Percentiles rank a stretch among this genome's conserved stretches.
Conservation (phyloP, 1,140 invertebrate genomes). For the Trichomalopsis sarcophagae region DNA sequence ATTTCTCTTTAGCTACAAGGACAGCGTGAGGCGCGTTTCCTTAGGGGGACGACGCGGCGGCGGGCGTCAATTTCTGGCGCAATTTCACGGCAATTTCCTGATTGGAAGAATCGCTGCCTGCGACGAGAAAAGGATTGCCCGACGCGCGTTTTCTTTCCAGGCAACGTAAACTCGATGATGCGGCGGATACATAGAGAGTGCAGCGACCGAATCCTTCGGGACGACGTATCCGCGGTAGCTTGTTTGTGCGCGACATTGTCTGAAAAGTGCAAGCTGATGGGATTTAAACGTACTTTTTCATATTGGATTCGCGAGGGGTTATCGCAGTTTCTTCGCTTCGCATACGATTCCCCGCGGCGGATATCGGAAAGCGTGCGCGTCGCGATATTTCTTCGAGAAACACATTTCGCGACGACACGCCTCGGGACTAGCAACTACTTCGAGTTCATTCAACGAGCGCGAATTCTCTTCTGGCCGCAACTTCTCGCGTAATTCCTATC, state of each 20-base stretch:
- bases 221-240: not conserved
- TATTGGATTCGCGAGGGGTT: slow-evolving; percentile 18
- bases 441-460: not conserved
- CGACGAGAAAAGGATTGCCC: slow-evolving; percentile 38
- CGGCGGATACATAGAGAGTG: not conserved
- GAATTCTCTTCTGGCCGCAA: not conserved
- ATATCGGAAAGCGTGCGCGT: not conserved
- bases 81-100: slow-evolving; percentile 72
- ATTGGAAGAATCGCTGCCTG: slow-evolving; percentile 51
- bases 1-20: not conserved
- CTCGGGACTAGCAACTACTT: not conserved
- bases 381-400: not conserved
- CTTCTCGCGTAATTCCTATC: slow-evolving; percentile 10
- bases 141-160: not conserved
- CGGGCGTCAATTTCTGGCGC: slow-evolving; percentile 63
- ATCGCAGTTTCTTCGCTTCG: not conserved
- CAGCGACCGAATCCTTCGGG: not conserved
- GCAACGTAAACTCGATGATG: not conserved
- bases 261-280: slow-evolving; percentile 7
- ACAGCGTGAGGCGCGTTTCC: not conserved
- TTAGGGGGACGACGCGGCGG: not conserved
- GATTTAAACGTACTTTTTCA: slow-evolving; percentile 46
- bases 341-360: not conserved
- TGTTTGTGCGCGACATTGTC: not conserved
- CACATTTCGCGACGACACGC: too few species aligned